A percentile compares a stretch with the other conserved stretches of the same genome.
Evolutionary conservation across 2,113 vertebrate genomes (phyloP).

Genomic region (Heterocephalus glaber): DNA sequence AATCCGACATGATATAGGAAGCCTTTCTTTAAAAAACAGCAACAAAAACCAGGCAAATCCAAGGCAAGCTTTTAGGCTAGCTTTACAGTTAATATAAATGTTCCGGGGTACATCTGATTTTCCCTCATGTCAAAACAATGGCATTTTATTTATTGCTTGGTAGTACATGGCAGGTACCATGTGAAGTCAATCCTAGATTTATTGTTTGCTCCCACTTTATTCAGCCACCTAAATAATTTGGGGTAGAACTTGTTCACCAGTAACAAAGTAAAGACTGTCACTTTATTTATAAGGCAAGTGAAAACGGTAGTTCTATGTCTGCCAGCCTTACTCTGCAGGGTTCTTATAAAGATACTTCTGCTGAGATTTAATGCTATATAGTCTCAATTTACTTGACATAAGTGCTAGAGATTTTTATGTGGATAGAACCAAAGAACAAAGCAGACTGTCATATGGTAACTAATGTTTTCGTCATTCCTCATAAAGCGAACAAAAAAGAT

Average conservation of each 20-base stretch:
- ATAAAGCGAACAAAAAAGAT: slow-evolving; percentile 24
- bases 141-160: background rate
- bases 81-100: slow-evolving; percentile 28
- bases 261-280: slow-evolving; percentile 4
- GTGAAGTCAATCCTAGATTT: background rate
- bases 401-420: background rate
- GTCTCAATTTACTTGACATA: slow-evolving; percentile 21
- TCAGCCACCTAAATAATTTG: slow-evolving; percentile 35
- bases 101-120: slow-evolving; percentile 10
- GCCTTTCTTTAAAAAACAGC: background rate
- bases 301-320: background rate
- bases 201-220: slow-evolving; percentile 12
- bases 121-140: background rate
- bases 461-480: background rate
- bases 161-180: background rate
- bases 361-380: slow-evolving; percentile 19
- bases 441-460: background rate
- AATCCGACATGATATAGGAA: background rate
- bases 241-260: background rate
- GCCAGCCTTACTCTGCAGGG: background rate
- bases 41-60: background rate
- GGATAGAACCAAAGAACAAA: background rate
- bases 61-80: slow-evolving; percentile 3
- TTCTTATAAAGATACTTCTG: slow-evolving; percentile 8
- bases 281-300: background rate